These are phyloP conservation scores for Philypnodon macrostomus DNA, from an alignment of 2,797 vertebrate genomes.

Conservation along the genomic window DNA sequence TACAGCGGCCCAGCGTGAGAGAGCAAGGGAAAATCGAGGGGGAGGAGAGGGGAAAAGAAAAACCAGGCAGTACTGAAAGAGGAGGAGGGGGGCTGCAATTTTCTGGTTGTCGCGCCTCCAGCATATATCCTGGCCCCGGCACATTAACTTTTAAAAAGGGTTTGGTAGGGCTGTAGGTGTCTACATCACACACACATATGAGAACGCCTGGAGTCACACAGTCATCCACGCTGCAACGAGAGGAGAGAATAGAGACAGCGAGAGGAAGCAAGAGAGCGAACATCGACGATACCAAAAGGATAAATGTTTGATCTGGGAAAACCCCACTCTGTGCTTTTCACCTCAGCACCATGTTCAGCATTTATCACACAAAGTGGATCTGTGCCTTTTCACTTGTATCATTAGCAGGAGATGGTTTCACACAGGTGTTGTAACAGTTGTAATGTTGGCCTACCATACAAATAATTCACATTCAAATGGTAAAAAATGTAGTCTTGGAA, in stretches of 20 bases:
- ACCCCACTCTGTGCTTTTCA: constrained; percentile 63
- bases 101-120: constrained; percentile 95
- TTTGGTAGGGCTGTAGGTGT: constrained; percentile 78
- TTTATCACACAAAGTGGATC: constrained; percentile 66
- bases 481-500: too few species aligned
- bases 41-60: constrained; percentile 56
- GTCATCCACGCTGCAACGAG: constrained; percentile 56
- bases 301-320: constrained; percentile 81
- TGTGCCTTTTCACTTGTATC: constrained; percentile 59
- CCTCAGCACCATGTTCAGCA: constrained; percentile 67
- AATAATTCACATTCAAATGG: not conserved
- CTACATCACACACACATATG: constrained; percentile 69
- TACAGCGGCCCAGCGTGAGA: constrained; percentile 67
- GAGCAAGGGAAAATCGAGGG: too few species aligned
- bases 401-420: constrained; percentile 53
- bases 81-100: constrained; percentile 94
- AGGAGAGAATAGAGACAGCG: constrained; percentile 51
- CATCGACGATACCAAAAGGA: constrained; percentile 59
- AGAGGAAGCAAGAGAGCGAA: constrained; percentile 50
- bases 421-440: not conserved
- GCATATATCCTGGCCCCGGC: constrained; percentile 89
- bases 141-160: constrained; percentile 91
- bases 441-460: not conserved
- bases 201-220: constrained; percentile 70
- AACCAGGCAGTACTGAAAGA: constrained; percentile 39